Evolutionary conservation across 2,113 vertebrate species (phyloP), one percentile per base, ranked within the genome.

Genomic region (Lasiurus cinereus): DNA sequence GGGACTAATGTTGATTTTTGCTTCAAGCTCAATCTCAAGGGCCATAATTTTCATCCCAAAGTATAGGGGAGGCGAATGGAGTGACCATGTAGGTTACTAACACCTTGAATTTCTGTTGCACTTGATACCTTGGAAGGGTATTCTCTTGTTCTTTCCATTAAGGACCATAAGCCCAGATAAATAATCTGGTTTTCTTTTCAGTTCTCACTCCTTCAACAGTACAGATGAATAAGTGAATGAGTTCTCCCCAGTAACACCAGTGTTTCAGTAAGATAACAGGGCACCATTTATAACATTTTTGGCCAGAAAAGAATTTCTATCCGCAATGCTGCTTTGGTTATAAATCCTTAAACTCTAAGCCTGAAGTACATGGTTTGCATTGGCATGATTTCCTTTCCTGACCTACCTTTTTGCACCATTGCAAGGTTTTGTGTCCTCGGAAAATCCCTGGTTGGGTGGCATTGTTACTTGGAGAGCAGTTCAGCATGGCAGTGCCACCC

Each of bases 41-140:
- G 31, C 27, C 79, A 50, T 84, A 79, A 96, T 87, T 93, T 94
- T 93, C 84, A 95, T 95, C 95, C 91, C 91, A 80, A 13, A 64
- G 13, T 18, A 14, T 14, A 50, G 31, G 70, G 86, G 79, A 96
- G 87, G 70, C 64, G 48, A 78, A 93, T 8, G 10, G 74, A 88
- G 39, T 83, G 62, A 27, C 50, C 56, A 5, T 76, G 46, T 62
- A 67, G 56, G 54, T 29, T 56, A 86, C 84, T 19, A 76, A 46
- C 56, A n/a, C 52, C 5, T 96, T 89, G 52, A 87, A 87, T 88
- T 77, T 83, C 80, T 83, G 78, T 33, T 33, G 2, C 24, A 18
- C 31, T 48, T 77, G 62, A 8, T 29, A 46, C 21, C 18, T 52
- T 27, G 10, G 5, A 0, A 18, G 22, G 31, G 64, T 16, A 54